A percentile compares a stretch with the other conserved stretches of the same genome.
phyloP scores from a whole-genome alignment of 2,888 invertebrate genomes.

The Agriopis aurantiaria region DNA sequence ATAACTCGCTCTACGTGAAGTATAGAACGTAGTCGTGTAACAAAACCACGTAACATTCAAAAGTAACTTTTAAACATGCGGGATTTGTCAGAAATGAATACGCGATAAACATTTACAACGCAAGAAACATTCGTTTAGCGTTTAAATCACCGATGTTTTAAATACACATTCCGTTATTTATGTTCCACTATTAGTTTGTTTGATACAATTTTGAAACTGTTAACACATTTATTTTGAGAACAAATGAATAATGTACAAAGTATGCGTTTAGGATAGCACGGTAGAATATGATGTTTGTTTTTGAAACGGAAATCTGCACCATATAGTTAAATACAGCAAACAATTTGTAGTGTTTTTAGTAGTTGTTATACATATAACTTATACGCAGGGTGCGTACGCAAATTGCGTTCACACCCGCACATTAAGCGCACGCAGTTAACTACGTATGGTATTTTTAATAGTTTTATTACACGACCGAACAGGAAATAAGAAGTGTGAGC shows the following conservation, averaged over 20 bases:
- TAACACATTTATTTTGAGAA: slow-evolving; percentile 18
- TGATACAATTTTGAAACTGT: slow-evolving; percentile 27
- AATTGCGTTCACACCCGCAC: slow-evolving; percentile 29
- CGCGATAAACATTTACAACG: slow-evolving; percentile 14
- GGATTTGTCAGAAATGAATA: too few relatives aligned
- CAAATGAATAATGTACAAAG: slow-evolving; percentile 30
- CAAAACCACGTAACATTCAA: slow-evolving; percentile 31
- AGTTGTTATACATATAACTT: background rate
- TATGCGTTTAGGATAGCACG: background rate
- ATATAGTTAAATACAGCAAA: background rate
- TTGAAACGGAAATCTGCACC: slow-evolving; percentile 1
- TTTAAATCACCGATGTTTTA: slow-evolving; percentile 30
- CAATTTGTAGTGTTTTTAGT: background rate
- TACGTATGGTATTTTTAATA: slow-evolving; percentile 6
- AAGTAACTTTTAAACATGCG: too few relatives aligned
- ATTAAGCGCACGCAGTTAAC: slow-evolving; percentile 14
- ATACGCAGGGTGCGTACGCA: slow-evolving; percentile 23
- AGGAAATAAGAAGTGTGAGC: slow-evolving; percentile 25
- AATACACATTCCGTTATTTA: slow-evolving; percentile 34
- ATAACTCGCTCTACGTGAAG: slow-evolving; percentile 21
- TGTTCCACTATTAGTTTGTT: slow-evolving; percentile 30
- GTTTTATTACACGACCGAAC: slow-evolving; percentile 47
- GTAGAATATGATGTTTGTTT: slow-evolving; percentile 1
- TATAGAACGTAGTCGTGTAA: slow-evolving; percentile 45
- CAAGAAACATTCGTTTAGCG: slow-evolving; percentile 33